Evolutionary conservation across 2,888 invertebrate species (phyloP).

Genomic region (Yponomeuta cagnagella): DNA sequence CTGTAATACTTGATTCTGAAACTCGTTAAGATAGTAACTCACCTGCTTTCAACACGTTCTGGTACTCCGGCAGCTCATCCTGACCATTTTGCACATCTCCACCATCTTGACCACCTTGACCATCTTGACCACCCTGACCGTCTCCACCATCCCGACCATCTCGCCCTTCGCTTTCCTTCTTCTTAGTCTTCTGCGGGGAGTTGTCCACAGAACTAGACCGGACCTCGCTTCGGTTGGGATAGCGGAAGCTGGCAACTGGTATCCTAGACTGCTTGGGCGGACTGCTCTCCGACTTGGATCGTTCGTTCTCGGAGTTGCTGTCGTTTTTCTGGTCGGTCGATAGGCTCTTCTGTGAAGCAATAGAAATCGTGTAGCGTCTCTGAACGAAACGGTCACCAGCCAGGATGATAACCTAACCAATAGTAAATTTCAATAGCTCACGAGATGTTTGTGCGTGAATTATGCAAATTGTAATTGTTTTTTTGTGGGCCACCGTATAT

Average conservation of each 20-base stretch:
- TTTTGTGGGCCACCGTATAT: too few species aligned
- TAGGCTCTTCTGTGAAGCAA: constrained; percentile 51
- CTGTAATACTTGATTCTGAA: too few species aligned
- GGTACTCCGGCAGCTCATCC: constrained; percentile 56
- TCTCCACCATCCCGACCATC: neutral
- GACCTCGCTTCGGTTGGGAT: constrained; percentile 59
- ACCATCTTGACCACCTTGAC: too few species aligned
- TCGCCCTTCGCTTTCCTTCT: constrained; percentile 16
- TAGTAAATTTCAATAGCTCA: too few species aligned
- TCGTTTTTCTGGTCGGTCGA: constrained; percentile 56
- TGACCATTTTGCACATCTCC: neutral
- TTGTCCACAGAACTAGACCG: constrained; percentile 47
- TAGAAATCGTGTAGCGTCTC: neutral
- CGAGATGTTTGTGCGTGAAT: too few species aligned
- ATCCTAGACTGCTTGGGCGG: constrained; percentile 46
- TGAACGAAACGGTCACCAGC: too few species aligned
- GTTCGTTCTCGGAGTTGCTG: constrained; percentile 29
- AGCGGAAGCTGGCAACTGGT: constrained; percentile 65
- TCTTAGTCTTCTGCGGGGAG: constrained; percentile 47
- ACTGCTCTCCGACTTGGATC: constrained; percentile 35
- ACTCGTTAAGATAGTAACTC: neutral
- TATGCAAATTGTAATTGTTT: too few species aligned
- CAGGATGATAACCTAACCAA: too few species aligned
- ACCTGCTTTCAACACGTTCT: constrained; percentile 44
- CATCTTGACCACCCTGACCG: too few species aligned